Evolutionary conservation across 2,797 vertebrate species (phyloP), one percentile per base, ranked within the genome.

Genomic region (Chelmon rostratus): DNA sequence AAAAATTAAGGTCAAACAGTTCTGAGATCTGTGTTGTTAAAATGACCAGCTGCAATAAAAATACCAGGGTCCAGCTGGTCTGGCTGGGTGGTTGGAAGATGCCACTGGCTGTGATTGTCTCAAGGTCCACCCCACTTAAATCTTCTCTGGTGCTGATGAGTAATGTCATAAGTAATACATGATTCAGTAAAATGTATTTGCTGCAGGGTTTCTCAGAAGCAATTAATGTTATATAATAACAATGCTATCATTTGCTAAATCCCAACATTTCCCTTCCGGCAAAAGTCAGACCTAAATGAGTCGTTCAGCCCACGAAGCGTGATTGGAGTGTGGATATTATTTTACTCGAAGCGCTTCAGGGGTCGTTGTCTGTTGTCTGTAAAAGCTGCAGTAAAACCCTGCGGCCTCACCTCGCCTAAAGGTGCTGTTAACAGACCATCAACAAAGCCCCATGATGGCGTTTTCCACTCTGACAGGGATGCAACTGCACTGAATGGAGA

Each of bases 361-460:
- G 44, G 38, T 47, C 57, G 12, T 13, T 23, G 33, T 73, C 66
- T 61, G 12, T 13, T 23, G 33, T 73, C 66, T 61, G 37, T 78
- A 44, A 80, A 80, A 76, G 44, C 63, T 31, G 58, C 68, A 53
- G 47, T 78, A 54, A 76, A 76, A 23, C 35, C 54, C 42, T 6
- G 40, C 56, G 28, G 56, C 53, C 68, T 59, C 46, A 8, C 63
- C n/a, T 53, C 21, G 4, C 38, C 68, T 63, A 15, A 38, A 76
- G 76, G 23, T 63, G 57, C 66, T 35, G 35, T 72, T 61, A 81
- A 78, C 63, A 56, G 40, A 47, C 50, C 46, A 11, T 38, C 16
- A 7, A n/a, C n/a, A n/a, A 57, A 4, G 59, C 4, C 12, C 12
- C 8, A 2, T 49, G 25, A 63, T 53, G 61, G 38, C 49, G 62